phyloP scores from a whole-genome alignment of 2,888 invertebrate species.

The Zaprionus lineosus region DNA sequence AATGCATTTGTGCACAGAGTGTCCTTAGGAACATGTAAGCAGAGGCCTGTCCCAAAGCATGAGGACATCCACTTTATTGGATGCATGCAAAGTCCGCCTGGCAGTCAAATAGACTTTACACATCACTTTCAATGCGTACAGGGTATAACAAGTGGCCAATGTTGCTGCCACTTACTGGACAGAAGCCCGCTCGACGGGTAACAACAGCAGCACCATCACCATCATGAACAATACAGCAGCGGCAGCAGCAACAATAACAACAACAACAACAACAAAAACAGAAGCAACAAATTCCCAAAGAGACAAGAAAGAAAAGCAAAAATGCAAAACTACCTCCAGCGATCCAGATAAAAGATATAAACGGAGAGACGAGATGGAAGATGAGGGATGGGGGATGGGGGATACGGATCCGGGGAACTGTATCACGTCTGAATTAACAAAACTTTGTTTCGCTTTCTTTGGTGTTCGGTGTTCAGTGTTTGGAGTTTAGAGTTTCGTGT shows the following conservation, averaged over 20 bases:
- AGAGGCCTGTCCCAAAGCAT: no score
- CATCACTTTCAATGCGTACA: not conserved
- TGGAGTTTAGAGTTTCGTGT: no score
- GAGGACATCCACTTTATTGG: no score
- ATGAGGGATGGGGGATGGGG: not conserved
- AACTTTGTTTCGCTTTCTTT: conserved; percentile 42
- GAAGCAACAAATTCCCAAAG: no score
- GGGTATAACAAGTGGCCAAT: conserved; percentile 26
- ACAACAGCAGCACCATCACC: not conserved
- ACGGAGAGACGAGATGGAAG: no score
- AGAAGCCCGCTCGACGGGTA: conserved; percentile 39
- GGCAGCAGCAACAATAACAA: no score
- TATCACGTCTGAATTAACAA: conserved; percentile 17
- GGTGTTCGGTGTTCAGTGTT: not conserved
- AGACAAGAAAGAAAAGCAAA: conserved; percentile 11
- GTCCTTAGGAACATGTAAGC: no score
- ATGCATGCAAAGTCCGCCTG: no score
- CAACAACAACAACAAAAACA: no score
- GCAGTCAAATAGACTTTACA: no score
- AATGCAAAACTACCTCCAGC: conserved; percentile 15
- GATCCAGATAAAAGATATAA: no score
- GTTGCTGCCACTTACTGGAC: conserved; percentile 11
- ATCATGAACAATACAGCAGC: not conserved
- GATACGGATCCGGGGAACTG: conserved; percentile 4
- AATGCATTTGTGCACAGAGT: no score